phyloP scores from a whole-genome alignment of 2,888 invertebrate genomes.

The Uloborus plumipes region DNA sequence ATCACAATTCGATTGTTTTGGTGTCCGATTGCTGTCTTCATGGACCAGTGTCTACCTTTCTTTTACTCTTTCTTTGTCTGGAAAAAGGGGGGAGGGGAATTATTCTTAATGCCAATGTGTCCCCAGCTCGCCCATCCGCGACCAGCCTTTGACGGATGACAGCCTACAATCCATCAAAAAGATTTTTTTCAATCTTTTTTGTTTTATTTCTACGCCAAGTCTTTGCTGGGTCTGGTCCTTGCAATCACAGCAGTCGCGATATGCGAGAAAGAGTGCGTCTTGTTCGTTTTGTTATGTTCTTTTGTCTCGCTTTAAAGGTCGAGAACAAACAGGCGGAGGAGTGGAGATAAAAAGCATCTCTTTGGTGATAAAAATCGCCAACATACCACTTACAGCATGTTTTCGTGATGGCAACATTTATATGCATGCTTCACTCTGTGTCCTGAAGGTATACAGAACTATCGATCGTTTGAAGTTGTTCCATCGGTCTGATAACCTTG shows the following conservation, averaged over 20 bases:
- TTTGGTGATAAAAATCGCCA: background rate
- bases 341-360: conserved; percentile 10
- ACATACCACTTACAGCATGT: conserved; percentile 4
- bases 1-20: too few relatives aligned
- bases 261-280: conserved; percentile 1
- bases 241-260: too few relatives aligned
- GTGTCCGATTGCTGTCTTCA: too few relatives aligned
- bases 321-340: conserved; percentile 1
- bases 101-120: background rate
- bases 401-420: background rate
- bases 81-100: too few relatives aligned
- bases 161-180: conserved; percentile 60
- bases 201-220: conserved; percentile 11
- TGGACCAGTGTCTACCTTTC: too few relatives aligned
- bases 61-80: too few relatives aligned
- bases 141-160: conserved; percentile 52
- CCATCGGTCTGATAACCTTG: background rate
- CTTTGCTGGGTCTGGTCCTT: background rate
- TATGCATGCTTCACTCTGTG: background rate
- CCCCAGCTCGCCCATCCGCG: conserved; percentile 29
- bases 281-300: background rate
- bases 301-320: background rate
- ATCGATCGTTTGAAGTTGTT: background rate
- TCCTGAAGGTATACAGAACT: background rate
- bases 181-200: background rate